phyloP scores from a whole-genome alignment of 2,797 vertebrate genomes.

The Syndactyla subalaris region DNA sequence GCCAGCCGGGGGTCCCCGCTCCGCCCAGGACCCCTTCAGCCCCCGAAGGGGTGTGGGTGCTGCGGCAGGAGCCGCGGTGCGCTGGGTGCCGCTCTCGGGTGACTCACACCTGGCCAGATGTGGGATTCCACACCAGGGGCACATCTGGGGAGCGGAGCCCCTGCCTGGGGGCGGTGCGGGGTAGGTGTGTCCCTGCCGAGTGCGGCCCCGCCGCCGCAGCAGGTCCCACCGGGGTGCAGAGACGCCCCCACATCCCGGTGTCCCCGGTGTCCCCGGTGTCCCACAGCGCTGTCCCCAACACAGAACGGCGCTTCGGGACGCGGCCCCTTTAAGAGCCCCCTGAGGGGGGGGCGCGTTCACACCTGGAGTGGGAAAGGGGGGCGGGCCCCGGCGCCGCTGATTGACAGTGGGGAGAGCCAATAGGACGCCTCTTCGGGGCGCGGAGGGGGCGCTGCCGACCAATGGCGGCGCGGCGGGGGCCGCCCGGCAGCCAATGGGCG shows the following conservation, averaged over 20 bases:
- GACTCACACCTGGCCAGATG: not conserved
- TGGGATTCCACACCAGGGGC: no score
- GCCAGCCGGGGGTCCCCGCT: not conserved
- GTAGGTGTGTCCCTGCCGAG: no score
- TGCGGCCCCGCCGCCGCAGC: accelerated
- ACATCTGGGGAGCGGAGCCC: accelerated
- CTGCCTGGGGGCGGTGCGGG: accelerated
- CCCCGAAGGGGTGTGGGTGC: accelerated
- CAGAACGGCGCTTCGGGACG: no score
- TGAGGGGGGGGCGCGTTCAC: constrained; percentile 78
- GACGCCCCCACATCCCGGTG: accelerated
- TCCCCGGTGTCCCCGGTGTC: no score
- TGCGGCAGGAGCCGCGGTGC: no score
- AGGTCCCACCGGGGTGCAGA: accelerated
- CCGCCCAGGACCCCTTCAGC: no score
- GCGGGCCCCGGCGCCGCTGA: constrained; percentile 74
- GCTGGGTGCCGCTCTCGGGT: accelerated
- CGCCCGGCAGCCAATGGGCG: constrained; percentile 60
- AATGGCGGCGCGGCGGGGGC: not conserved
- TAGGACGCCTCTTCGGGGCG: not conserved
- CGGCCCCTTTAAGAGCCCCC: no score
- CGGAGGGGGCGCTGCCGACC: accelerated
- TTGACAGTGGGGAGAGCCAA: constrained; percentile 69
- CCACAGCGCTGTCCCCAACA: no score
- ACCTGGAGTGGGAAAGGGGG: constrained; percentile 89